Conservation (phyloP, 2,888 invertebrate genomes). For the Meganola albula region DNA sequence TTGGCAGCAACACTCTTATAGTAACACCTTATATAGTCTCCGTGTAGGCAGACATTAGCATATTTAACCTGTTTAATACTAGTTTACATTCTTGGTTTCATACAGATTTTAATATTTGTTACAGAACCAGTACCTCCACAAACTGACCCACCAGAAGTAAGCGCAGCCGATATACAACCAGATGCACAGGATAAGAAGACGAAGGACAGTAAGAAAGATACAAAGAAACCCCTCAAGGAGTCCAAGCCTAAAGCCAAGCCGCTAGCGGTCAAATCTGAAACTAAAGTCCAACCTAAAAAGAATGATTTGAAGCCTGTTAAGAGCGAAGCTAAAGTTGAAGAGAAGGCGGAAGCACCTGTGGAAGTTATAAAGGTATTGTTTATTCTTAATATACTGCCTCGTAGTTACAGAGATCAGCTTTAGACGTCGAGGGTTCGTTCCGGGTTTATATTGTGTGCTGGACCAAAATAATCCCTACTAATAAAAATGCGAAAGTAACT, state of each 20-base stretch:
- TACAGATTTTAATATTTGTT: background rate
- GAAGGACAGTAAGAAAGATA: conserved; percentile 38
- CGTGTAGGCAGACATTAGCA: too few relatives aligned
- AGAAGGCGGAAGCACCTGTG: conserved; percentile 23
- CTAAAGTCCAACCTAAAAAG: conserved; percentile 35
- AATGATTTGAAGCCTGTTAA: conserved; percentile 35
- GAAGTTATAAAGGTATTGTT: conserved; percentile 31
- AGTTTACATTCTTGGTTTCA: background rate
- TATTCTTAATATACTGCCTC: background rate
- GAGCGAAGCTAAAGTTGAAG: conserved; percentile 42
- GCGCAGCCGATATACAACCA: conserved; percentile 49
- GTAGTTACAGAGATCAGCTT: too few relatives aligned
- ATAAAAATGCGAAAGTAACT: too few relatives aligned
- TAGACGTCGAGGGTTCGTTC: too few relatives aligned
- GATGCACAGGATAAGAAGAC: conserved; percentile 22
- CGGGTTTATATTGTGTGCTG: too few relatives aligned
- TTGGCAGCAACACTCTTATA: too few relatives aligned
- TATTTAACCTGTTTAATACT: too few relatives aligned
- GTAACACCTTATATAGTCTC: too few relatives aligned
- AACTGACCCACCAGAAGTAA: conserved; percentile 56
- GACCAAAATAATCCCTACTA: too few relatives aligned
- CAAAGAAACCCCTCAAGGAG: conserved; percentile 27
- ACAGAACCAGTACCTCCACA: conserved; percentile 40
- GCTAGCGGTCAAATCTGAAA: conserved; percentile 23
- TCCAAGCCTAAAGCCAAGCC: conserved; percentile 19